phyloP scores from a whole-genome alignment of 1,140 invertebrate genomes.

The Meloidogyne floridensis region DNA sequence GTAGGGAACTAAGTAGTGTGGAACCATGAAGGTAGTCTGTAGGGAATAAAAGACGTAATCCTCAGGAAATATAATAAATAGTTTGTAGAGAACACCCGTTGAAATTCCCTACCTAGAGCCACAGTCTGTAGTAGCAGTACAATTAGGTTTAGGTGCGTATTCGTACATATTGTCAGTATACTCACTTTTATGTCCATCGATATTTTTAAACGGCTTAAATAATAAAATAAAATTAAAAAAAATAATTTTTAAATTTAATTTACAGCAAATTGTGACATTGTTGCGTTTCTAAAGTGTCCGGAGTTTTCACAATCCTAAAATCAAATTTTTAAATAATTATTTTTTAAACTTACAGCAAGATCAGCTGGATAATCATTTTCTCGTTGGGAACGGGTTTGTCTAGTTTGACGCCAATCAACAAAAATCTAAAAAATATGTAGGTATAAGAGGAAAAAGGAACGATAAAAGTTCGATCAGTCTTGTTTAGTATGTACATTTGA shows the following conservation, averaged over 20 bases:
- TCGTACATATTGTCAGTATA: constrained; percentile 64
- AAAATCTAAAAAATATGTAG: constrained; percentile 37
- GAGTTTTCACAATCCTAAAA: constrained; percentile 50
- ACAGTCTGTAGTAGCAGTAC: constrained; percentile 81
- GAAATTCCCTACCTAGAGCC: constrained; percentile 69
- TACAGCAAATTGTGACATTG: constrained; percentile 60
- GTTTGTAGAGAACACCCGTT: too few relatives aligned
- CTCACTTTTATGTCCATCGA: constrained; percentile 57
- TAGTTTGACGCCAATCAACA: constrained; percentile 37
- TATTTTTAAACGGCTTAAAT: constrained; percentile 29
- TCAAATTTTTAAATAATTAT: constrained; percentile 27
- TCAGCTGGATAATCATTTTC: constrained; percentile 45
- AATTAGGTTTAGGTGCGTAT: constrained; percentile 59
- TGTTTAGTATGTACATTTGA: too few relatives aligned
- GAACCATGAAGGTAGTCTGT: too few relatives aligned
- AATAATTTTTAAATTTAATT: constrained; percentile 41
- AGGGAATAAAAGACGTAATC: too few relatives aligned
- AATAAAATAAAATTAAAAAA: constrained; percentile 20
- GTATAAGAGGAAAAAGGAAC: not conserved
- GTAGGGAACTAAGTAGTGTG: too few relatives aligned
- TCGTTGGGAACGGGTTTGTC: constrained; percentile 37
- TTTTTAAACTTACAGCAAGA: not conserved
- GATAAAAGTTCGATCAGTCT: not conserved
- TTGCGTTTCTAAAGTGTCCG: constrained; percentile 59
- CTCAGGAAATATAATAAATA: too few relatives aligned